These are phyloP conservation scores for Psittacula echo DNA, from an alignment of 2,797 vertebrate genomes.

Conservation along the genomic window DNA sequence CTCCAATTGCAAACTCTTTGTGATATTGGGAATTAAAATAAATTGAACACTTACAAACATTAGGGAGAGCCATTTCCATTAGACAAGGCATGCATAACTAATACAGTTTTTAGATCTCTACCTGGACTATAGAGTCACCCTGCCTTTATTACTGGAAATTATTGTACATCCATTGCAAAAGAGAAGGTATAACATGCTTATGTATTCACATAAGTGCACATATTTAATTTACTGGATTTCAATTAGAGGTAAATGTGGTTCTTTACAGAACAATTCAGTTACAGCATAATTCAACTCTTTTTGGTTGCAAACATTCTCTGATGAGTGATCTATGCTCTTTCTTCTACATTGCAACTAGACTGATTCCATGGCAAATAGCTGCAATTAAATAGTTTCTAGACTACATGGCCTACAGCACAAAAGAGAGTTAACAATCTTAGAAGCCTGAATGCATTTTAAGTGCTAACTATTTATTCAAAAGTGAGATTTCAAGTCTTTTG, in stretches of 20 bases:
- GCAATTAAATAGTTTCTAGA: neutral
- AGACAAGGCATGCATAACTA: neutral
- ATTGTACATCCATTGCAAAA: neutral
- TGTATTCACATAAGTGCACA: neutral
- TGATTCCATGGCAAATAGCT: neutral
- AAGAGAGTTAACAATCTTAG: conserved; percentile 41
- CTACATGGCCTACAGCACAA: neutral
- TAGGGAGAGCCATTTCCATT: neutral
- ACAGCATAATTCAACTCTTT: neutral
- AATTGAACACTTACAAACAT: neutral
- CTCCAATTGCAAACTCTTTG: neutral
- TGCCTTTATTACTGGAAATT: neutral
- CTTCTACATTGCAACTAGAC: neutral
- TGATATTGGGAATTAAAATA: neutral
- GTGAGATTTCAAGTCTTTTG: conserved; percentile 17
- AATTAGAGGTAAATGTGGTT: neutral
- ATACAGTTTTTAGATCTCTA: neutral
- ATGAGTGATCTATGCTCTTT: rapidly evolving
- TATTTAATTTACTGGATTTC: conserved; percentile 6
- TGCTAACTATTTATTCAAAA: neutral
- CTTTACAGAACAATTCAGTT: neutral
- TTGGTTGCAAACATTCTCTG: neutral
- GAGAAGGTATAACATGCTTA: neutral
- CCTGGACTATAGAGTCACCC: neutral
- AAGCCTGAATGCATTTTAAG: neutral